Conservation (phyloP, 2,888 invertebrate species). For the Coecobrya sp. region DNA sequence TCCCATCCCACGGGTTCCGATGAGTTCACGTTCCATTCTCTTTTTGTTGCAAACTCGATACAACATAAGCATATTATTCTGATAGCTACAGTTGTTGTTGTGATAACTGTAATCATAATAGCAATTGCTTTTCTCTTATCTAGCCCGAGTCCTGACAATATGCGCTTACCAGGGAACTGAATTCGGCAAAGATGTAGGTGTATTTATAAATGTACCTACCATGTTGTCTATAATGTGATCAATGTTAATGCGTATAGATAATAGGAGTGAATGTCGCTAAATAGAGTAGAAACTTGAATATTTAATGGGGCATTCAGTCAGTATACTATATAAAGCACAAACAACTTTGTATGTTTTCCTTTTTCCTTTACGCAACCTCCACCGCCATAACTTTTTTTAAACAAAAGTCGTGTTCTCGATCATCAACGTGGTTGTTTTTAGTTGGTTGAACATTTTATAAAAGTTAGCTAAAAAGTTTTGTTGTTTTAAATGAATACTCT, state of each 20-base stretch:
- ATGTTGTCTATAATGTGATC: neutral
- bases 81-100: neutral
- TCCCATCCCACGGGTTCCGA: neutral
- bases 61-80: neutral
- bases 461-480: conserved; percentile 57
- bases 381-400: neutral
- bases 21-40: neutral
- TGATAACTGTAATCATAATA: neutral
- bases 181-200: neutral
- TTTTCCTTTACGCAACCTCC: neutral
- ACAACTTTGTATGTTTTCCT: neutral
- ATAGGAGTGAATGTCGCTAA: neutral
- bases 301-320: conserved; percentile 41
- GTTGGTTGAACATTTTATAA: conserved; percentile 72
- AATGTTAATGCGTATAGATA: conserved; percentile 23
- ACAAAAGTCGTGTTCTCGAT: conserved; percentile 75
- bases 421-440: conserved; percentile 78
- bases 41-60: neutral
- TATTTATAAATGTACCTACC: neutral
- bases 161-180: neutral
- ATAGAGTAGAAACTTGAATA: conserved; percentile 7
- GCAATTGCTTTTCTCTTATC: neutral
- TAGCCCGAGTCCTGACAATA: neutral
- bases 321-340: no score
- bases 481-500: conserved; percentile 49